Conservation (phyloP, 2,888 invertebrate species). For the Aspidapion aeneum region DNA sequence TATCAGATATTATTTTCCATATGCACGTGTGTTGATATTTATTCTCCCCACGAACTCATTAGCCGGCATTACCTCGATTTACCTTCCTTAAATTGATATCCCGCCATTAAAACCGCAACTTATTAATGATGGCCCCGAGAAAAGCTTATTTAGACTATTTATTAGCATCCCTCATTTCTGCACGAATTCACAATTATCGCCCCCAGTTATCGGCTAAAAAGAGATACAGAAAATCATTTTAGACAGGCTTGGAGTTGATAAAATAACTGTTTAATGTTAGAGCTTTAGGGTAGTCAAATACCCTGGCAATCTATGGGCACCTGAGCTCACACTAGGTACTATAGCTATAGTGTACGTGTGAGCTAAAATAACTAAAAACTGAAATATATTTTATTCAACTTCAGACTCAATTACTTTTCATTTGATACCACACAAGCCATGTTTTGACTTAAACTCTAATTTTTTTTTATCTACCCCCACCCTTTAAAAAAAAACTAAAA, state of each 20-base stretch:
- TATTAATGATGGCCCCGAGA: slow-evolving; percentile 14
- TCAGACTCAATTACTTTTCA: no score
- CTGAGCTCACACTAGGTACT: no score
- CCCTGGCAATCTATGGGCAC: no score
- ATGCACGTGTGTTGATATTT: background rate
- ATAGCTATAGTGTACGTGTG: no score
- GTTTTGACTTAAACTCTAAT: no score
- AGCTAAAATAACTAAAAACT: no score
- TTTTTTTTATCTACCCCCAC: no score
- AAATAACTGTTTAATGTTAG: no score
- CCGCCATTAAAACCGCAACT: slow-evolving; percentile 14
- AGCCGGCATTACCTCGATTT: background rate
- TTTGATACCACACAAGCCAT: no score
- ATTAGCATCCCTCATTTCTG: background rate
- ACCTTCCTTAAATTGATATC: background rate
- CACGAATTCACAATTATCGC: background rate
- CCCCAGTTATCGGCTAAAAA: background rate
- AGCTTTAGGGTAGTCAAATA: no score
- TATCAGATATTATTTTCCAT: background rate
- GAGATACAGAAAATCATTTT: background rate
- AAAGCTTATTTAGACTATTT: background rate
- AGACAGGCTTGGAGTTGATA: background rate
- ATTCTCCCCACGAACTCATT: background rate
- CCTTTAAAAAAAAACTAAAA: no score
- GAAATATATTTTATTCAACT: no score